These are phyloP conservation scores for Rhipidura dahli DNA, from an alignment of 2,113 vertebrate genomes.

Conservation along the genomic window DNA sequence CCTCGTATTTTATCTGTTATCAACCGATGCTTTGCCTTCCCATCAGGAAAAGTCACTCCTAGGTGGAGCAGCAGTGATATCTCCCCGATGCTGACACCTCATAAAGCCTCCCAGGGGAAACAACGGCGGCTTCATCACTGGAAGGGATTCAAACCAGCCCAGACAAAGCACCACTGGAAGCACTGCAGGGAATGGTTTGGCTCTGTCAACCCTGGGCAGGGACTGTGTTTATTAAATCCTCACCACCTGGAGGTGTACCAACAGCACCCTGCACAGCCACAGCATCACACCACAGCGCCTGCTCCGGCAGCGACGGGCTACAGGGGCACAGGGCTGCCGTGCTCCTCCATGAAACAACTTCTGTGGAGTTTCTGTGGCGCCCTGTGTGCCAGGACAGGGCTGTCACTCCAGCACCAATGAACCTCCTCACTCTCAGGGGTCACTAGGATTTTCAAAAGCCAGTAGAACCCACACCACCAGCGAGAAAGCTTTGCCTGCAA, in stretches of 20 bases:
- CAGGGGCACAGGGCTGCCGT: neutral
- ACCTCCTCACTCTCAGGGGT: neutral
- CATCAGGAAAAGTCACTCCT: conserved; percentile 12
- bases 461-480: neutral
- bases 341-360: neutral
- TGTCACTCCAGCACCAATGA: neutral
- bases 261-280: neutral
- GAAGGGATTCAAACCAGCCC: neutral
- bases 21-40: neutral
- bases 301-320: neutral
- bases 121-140: rapidly evolving
- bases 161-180: neutral
- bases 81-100: conserved; percentile 14
- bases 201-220: neutral
- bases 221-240: neutral
- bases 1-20: conserved; percentile 4
- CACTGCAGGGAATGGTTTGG: neutral
- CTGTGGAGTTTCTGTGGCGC: rapidly evolving
- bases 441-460: neutral
- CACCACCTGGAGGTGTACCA: neutral
- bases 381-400: neutral
- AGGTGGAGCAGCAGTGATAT: neutral
- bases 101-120: neutral
- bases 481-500: rapidly evolving
- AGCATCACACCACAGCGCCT: neutral